Percentiles rank a stretch among this genome's conserved stretches.
phyloP scores from a whole-genome alignment of 2,113 vertebrate species.

The Pygoscelis adeliae region DNA sequence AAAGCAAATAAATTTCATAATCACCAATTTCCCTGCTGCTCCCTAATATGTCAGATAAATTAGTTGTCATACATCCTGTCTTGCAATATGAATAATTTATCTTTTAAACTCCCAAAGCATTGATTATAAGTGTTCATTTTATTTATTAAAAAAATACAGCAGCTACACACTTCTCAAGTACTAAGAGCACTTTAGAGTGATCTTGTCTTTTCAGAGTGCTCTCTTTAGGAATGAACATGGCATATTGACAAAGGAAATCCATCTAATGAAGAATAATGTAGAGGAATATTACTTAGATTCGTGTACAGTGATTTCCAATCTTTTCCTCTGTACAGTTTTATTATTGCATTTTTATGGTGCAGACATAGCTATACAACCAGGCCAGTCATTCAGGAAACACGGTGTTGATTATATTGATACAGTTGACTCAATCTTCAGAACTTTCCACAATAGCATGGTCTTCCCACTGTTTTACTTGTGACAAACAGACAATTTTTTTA shows the following conservation, averaged over 20 bases:
- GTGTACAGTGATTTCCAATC: constrained; percentile 32
- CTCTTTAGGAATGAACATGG: constrained; percentile 38
- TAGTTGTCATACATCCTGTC: neutral
- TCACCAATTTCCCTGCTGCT: neutral
- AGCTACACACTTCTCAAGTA: neutral
- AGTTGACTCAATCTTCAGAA: constrained; percentile 62
- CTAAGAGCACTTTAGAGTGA: constrained; percentile 50
- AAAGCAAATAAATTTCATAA: neutral
- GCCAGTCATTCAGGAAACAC: constrained; percentile 30
- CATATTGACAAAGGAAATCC: constrained; percentile 57
- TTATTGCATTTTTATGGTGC: constrained; percentile 51
- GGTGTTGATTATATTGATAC: constrained; percentile 51
- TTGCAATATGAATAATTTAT: constrained; percentile 1
- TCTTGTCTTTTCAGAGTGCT: constrained; percentile 50
- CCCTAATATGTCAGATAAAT: neutral
- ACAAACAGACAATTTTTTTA: constrained; percentile 33
- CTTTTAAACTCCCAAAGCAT: neutral
- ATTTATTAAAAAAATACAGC: neutral
- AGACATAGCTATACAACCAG: neutral
- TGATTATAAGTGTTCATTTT: neutral
- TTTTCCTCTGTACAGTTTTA: constrained; percentile 57
- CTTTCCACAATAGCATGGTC: constrained; percentile 22
- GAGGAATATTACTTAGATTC: constrained; percentile 57
- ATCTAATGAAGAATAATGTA: constrained; percentile 63
- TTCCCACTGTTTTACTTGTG: constrained; percentile 47